Percentiles rank a stretch among this genome's conserved stretches.
These are phyloP conservation scores for Aethes cnicana DNA, from an alignment of 2,888 invertebrate genomes.

Conservation along the genomic window DNA sequence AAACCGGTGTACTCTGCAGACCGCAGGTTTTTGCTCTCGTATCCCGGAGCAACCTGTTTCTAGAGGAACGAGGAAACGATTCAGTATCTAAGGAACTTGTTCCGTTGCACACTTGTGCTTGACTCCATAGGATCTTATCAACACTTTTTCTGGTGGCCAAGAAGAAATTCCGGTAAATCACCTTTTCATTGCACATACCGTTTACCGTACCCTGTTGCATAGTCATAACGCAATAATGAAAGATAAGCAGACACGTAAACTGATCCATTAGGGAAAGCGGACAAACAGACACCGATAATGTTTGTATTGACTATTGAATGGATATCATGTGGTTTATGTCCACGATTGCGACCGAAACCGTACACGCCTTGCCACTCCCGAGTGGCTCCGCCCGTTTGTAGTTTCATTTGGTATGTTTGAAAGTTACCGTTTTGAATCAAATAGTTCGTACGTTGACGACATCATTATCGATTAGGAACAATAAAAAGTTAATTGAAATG, in stretches of 20 bases:
- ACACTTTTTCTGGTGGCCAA: no score
- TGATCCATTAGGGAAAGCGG: slow-evolving; percentile 21
- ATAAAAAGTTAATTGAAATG: slow-evolving; percentile 18
- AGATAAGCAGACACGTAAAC: slow-evolving; percentile 11
- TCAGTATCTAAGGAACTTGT: no score
- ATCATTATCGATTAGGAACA: background rate
- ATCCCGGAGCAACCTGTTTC: no score
- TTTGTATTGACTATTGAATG: no score
- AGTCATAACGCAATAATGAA: background rate
- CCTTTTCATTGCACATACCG: no score
- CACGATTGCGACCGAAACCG: slow-evolving; percentile 12
- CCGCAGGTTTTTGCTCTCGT: no score
- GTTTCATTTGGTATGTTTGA: no score
- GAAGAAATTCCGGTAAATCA: background rate
- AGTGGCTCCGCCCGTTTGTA: slow-evolving; percentile 1
- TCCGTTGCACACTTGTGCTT: no score
- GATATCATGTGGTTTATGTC: slow-evolving; percentile 25
- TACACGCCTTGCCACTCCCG: background rate
- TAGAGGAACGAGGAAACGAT: no score
- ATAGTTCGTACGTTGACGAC: slow-evolving; percentile 1
- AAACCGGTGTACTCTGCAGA: no score
- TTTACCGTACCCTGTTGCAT: background rate
- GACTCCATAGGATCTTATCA: no score
- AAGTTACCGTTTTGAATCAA: no score
- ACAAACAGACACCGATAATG: slow-evolving; percentile 12